Percentiles rank a stretch among this genome's conserved stretches.
phyloP scores from a whole-genome alignment of 2,888 invertebrate genomes.

The Nephrotoma guestfalica region DNA sequence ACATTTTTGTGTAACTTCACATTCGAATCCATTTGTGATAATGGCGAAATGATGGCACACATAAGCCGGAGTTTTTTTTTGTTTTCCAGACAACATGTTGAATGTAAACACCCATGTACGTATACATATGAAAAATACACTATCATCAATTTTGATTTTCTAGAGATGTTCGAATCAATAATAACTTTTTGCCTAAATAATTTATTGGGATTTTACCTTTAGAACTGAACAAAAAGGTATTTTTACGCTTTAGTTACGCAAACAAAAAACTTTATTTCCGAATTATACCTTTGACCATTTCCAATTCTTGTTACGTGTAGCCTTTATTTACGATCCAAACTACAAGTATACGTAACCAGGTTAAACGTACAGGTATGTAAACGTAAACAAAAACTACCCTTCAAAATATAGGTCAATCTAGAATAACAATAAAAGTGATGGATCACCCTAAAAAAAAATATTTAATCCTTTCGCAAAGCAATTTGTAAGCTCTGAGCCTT shows the following conservation, averaged over 20 bases:
- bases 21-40: too few species aligned
- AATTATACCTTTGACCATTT: not conserved
- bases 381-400: not conserved
- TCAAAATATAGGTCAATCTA: not conserved
- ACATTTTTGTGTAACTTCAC: too few species aligned
- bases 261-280: not conserved
- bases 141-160: too few species aligned
- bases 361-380: not conserved
- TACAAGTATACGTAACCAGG: not conserved
- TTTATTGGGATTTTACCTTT: too few species aligned
- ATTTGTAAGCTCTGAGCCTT: not conserved
- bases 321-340: not conserved
- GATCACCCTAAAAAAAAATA: not conserved
- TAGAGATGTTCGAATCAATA: too few species aligned
- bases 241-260: not conserved
- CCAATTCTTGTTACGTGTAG: not conserved
- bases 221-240: too few species aligned
- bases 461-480: not conserved
- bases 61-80: too few species aligned
- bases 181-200: too few species aligned
- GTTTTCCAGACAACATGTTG: too few species aligned
- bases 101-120: too few species aligned
- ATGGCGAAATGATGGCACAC: too few species aligned
- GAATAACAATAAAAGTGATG: not conserved
- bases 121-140: too few species aligned